These are phyloP conservation scores for Euproctis similis DNA, from an alignment of 2,888 invertebrate genomes.

Conservation along the genomic window DNA sequence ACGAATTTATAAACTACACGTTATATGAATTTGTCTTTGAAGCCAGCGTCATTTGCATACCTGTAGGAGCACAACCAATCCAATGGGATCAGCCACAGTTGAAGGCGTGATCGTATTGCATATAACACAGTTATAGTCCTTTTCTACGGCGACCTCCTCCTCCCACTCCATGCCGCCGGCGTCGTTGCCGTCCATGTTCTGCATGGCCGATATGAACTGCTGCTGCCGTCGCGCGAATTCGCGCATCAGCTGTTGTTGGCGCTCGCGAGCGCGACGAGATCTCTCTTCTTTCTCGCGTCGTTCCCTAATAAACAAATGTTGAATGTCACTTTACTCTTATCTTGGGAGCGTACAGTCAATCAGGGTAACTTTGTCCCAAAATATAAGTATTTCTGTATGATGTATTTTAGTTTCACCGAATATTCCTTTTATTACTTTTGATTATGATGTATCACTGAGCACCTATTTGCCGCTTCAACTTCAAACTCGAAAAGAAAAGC, in stretches of 20 bases:
- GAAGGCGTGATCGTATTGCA: conserved; percentile 94
- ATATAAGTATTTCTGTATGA: too few relatives aligned
- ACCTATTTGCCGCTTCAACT: too few relatives aligned
- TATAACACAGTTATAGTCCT: conserved; percentile 95
- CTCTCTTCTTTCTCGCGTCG: conserved; percentile 87
- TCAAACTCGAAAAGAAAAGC: too few relatives aligned
- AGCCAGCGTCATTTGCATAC: too few relatives aligned
- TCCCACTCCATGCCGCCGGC: conserved; percentile 78
- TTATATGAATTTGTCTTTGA: too few relatives aligned
- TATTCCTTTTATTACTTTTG: too few relatives aligned
- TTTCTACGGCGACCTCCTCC: conserved; percentile 76
- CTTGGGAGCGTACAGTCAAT: too few relatives aligned
- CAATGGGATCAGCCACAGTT: conserved; percentile 84
- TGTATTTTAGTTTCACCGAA: too few relatives aligned
- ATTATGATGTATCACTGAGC: too few relatives aligned
- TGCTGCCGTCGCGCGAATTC: conserved; percentile 94
- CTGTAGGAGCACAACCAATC: conserved; percentile 90
- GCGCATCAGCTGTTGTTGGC: conserved; percentile 94
- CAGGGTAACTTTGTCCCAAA: too few relatives aligned
- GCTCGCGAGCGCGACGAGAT: conserved; percentile 88
- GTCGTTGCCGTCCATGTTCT: conserved; percentile 55
- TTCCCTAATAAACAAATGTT: conserved; percentile 51
- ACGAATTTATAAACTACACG: too few relatives aligned
- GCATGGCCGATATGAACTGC: conserved; percentile 85
- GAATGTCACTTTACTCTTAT: too few relatives aligned